Percentiles rank a stretch among this genome's conserved stretches.
These are phyloP conservation scores for Drosophila pullipes DNA, from an alignment of 2,888 invertebrate genomes.

Conservation along the genomic window DNA sequence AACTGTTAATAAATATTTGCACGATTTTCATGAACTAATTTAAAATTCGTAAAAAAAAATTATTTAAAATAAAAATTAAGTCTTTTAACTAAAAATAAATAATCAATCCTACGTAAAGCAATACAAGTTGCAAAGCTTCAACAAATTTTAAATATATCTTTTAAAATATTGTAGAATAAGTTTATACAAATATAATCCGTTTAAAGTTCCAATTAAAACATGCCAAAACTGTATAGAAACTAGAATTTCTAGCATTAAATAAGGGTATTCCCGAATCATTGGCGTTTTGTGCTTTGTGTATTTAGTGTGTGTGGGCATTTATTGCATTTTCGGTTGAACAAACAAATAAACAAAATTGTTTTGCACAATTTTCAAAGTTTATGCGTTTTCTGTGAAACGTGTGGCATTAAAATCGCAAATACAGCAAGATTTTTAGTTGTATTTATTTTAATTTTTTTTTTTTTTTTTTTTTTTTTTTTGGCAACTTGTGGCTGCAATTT, in stretches of 20 bases:
- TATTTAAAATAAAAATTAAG: neutral
- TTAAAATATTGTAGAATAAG: neutral
- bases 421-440: slow-evolving; percentile 13
- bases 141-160: neutral
- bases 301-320: slow-evolving; percentile 46
- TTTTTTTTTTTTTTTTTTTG: neutral
- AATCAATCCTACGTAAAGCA: too few relatives aligned
- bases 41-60: neutral
- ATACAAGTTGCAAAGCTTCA: neutral
- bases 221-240: neutral
- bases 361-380: slow-evolving; percentile 46
- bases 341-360: slow-evolving; percentile 62
- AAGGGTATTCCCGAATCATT: slow-evolving; percentile 18
- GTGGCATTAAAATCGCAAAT: slow-evolving; percentile 52
- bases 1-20: neutral
- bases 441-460: neutral
- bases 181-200: neutral
- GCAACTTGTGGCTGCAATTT: slow-evolving; percentile 40
- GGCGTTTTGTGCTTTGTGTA: slow-evolving; percentile 18
- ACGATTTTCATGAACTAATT: neutral
- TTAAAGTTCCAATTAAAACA: neutral
- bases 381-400: slow-evolving; percentile 60
- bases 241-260: neutral
- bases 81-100: neutral
- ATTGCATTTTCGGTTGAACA: slow-evolving; percentile 57